These are phyloP conservation scores for Charanyca ferruginea DNA, from an alignment of 2,888 invertebrate species.

Conservation along the genomic window DNA sequence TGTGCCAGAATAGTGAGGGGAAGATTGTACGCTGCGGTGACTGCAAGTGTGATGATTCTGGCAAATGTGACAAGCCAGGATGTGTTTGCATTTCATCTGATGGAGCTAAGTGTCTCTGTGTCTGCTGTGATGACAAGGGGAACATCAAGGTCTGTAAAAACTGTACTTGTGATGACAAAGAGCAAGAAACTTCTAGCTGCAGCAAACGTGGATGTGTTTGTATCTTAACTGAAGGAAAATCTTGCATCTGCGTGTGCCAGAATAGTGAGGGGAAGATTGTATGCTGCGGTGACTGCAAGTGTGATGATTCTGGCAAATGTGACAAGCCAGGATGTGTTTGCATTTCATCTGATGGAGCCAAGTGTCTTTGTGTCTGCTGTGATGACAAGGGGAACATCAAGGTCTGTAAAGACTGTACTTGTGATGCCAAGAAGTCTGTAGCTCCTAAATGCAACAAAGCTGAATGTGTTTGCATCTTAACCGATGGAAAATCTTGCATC, in stretches of 20 bases:
- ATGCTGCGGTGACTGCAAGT: conserved; percentile 60
- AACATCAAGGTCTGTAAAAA: conserved; percentile 25
- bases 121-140: conserved; percentile 4
- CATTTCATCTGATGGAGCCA: conserved; percentile 58
- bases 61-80: conserved; percentile 55
- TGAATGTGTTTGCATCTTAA: conserved; percentile 69
- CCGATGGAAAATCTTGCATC: conserved; percentile 45
- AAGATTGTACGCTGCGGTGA: conserved; percentile 60
- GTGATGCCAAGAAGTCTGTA: neutral
- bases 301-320: conserved; percentile 36
- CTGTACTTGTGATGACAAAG: conserved; percentile 50
- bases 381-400: conserved; percentile 31
- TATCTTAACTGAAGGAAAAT: conserved; percentile 52
- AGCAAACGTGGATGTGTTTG: conserved; percentile 48
- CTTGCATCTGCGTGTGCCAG: conserved; percentile 36
- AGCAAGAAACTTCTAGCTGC: conserved; percentile 1
- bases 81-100: conserved; percentile 1
- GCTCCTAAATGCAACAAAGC: conserved; percentile 55
- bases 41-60: conserved; percentile 55
- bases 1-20: conserved; percentile 54
- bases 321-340: conserved; percentile 27
- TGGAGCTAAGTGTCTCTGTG: conserved; percentile 14
- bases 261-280: conserved; percentile 41
- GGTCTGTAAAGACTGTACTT: conserved; percentile 41
- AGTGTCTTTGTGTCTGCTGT: conserved; percentile 46